phyloP scores from a whole-genome alignment of 2,797 vertebrate species.

The Girardinus metallicus region DNA sequence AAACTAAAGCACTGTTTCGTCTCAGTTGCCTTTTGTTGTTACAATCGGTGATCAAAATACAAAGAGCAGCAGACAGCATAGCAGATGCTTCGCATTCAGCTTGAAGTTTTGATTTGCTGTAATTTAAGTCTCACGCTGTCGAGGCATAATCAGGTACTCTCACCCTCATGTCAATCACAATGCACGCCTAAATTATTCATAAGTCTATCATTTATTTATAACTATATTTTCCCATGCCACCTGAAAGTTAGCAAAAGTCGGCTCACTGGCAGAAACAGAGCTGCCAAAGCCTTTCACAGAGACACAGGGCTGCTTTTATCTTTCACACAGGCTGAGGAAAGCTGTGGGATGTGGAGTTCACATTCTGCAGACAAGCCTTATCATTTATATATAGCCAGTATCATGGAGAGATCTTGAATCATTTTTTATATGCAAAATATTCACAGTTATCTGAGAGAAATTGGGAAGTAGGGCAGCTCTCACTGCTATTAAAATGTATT shows the following conservation, averaged over 20 bases:
- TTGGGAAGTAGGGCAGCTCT: slow-evolving; percentile 63
- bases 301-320: slow-evolving; percentile 78
- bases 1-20: slow-evolving; percentile 32
- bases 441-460: slow-evolving; percentile 61
- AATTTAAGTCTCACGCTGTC: slow-evolving; percentile 75
- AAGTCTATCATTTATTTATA: slow-evolving; percentile 83
- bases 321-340: slow-evolving; percentile 74
- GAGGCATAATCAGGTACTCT: slow-evolving; percentile 79
- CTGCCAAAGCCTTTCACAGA: slow-evolving; percentile 78
- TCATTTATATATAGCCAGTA: slow-evolving; percentile 81
- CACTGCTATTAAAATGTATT: slow-evolving; percentile 41
- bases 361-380: slow-evolving; percentile 77
- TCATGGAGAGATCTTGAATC: slow-evolving; percentile 70
- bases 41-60: slow-evolving; percentile 58
- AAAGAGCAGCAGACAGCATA: slow-evolving; percentile 25
- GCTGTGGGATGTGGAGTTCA: slow-evolving; percentile 74
- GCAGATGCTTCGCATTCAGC: slow-evolving; percentile 43
- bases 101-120: slow-evolving; percentile 68
- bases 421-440: slow-evolving; percentile 75
- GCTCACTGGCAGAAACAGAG: slow-evolving; percentile 77
- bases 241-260: slow-evolving; percentile 78
- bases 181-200: slow-evolving; percentile 83
- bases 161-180: slow-evolving; percentile 83
- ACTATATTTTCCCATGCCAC: slow-evolving; percentile 82
- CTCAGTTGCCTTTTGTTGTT: slow-evolving; percentile 49